Conservation (phyloP, 2,113 vertebrate genomes). For the Phocoena sinus region DNA sequence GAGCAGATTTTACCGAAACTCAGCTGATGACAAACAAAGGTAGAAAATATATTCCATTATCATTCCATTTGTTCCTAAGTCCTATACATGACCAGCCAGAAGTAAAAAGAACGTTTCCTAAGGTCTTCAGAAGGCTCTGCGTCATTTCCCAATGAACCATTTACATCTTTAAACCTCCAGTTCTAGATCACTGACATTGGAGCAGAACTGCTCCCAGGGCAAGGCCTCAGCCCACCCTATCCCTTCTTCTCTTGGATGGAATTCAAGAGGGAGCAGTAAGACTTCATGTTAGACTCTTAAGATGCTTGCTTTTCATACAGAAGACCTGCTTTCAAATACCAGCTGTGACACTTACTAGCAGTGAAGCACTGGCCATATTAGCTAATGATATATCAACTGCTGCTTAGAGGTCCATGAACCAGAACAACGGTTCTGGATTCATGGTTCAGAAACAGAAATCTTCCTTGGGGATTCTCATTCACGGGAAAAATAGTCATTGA, state of each 20-base stretch:
- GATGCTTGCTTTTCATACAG: neutral
- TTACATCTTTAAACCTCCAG: constrained; percentile 46
- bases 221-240: neutral
- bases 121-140: constrained; percentile 44
- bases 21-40: neutral
- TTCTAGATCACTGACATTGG: constrained; percentile 62
- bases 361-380: neutral
- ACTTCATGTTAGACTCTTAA: neutral
- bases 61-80: neutral
- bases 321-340: neutral
- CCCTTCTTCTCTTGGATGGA: neutral
- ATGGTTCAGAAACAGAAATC: neutral
- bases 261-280: neutral
- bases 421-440: neutral
- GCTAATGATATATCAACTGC: neutral
- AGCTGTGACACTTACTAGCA: neutral
- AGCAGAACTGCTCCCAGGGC: neutral
- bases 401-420: neutral
- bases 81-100: neutral
- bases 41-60: neutral
- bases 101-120: constrained; percentile 54
- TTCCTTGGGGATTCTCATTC: neutral
- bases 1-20: neutral
- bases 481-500: neutral
- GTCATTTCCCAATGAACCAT: constrained; percentile 51